phyloP scores from a whole-genome alignment of 2,888 invertebrate genomes.

The Leptothorax acervorum region DNA sequence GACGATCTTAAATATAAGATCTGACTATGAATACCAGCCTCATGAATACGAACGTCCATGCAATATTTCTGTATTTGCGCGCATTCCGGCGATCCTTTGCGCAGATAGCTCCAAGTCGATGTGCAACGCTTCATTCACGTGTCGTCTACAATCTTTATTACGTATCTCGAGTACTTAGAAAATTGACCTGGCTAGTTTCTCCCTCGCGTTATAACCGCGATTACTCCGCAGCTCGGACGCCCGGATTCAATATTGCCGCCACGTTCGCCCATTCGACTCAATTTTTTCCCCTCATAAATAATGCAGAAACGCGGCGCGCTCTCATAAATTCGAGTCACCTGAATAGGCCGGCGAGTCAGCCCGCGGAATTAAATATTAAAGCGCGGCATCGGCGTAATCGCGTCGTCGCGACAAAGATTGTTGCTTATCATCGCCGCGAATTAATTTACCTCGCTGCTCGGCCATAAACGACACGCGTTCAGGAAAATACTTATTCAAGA shows the following conservation, averaged over 20 bases:
- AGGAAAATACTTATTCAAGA: background rate
- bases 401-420: background rate
- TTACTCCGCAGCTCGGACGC: constrained; percentile 9
- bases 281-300: constrained; percentile 51
- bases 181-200: background rate
- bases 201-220: background rate
- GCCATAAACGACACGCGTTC: background rate
- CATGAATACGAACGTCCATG: background rate
- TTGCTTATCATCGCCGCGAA: background rate
- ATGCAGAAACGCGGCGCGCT: constrained; percentile 30
- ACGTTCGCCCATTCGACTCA: constrained; percentile 35
- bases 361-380: constrained; percentile 36
- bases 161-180: background rate
- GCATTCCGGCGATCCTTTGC: background rate
- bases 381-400: background rate
- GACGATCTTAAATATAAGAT: too few relatives aligned
- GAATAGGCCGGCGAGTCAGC: constrained; percentile 11
- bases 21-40: too few relatives aligned
- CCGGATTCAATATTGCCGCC: constrained; percentile 34
- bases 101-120: background rate
- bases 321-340: constrained; percentile 47
- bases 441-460: constrained; percentile 16
- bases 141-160: background rate
- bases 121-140: background rate
- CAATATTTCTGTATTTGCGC: background rate